These are phyloP conservation scores for Drosophila helvetica DNA, from an alignment of 2,888 invertebrate genomes.

Conservation along the genomic window DNA sequence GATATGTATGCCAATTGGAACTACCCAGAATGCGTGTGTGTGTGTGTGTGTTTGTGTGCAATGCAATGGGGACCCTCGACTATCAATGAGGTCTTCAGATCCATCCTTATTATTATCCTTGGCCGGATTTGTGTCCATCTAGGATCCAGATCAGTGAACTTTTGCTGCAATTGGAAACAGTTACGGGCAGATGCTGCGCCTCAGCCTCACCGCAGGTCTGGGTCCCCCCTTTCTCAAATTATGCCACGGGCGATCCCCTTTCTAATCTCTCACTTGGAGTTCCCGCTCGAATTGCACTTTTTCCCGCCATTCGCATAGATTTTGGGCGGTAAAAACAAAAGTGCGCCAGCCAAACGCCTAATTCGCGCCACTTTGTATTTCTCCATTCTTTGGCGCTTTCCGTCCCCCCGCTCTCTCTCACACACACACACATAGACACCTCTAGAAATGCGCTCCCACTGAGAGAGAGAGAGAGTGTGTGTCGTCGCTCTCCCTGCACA, in stretches of 20 bases:
- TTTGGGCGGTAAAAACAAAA: conserved; percentile 76
- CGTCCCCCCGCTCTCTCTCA: conserved; percentile 48
- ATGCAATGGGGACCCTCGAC: neutral
- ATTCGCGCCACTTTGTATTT: conserved; percentile 75
- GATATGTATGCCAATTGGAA: neutral
- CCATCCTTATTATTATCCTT: neutral
- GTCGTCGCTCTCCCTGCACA: conserved; percentile 18
- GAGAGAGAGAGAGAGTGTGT: conserved; percentile 36
- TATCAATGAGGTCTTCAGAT: neutral
- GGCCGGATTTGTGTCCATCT: neutral
- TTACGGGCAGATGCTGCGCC: neutral
- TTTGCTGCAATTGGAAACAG: neutral
- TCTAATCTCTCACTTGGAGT: conserved; percentile 31
- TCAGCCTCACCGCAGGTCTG: neutral
- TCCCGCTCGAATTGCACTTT: conserved; percentile 70
- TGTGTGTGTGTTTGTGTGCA: neutral
- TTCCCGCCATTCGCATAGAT: conserved; percentile 72
- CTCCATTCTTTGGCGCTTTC: conserved; percentile 46
- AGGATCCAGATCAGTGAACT: conserved; percentile 31
- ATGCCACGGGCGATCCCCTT: neutral
- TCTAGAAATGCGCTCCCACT: conserved; percentile 46
- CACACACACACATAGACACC: conserved; percentile 32
- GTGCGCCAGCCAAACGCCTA: conserved; percentile 76
- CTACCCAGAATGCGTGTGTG: neutral
- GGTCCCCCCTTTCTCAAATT: conserved; percentile 15